Conservation (phyloP, 2,888 invertebrate genomes). For the Anaspis maculata region DNA sequence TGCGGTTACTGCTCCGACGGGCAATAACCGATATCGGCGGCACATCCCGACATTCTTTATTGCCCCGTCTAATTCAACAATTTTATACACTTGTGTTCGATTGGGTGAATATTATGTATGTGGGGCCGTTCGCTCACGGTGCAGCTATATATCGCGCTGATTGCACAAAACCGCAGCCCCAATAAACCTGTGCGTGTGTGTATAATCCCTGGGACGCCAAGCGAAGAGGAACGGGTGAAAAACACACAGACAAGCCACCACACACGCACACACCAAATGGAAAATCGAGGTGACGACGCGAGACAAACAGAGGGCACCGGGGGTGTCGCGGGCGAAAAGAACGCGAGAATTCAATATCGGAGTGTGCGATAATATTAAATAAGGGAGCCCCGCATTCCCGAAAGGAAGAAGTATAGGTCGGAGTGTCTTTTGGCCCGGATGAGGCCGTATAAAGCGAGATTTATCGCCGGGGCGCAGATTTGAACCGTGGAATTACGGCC, state of each 20-base stretch:
- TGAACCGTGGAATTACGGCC: constrained; percentile 35
- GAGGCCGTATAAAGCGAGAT: constrained; percentile 33
- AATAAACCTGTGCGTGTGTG: too few species aligned
- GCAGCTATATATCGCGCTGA: too few species aligned
- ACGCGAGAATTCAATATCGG: constrained; percentile 8
- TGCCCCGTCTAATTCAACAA: not conserved
- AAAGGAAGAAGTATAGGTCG: constrained; percentile 10
- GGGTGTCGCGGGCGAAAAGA: too few species aligned
- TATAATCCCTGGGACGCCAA: too few species aligned
- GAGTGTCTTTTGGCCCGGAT: constrained; percentile 13
- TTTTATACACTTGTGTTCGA: not conserved
- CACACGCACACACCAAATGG: too few species aligned
- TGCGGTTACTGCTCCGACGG: not conserved
- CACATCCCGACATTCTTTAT: not conserved
- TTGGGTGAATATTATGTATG: constrained; percentile 1
- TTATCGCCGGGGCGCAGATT: constrained; percentile 34
- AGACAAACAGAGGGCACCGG: too few species aligned
- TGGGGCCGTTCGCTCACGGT: too few species aligned
- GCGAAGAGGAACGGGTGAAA: too few species aligned
- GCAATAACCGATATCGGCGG: not conserved
- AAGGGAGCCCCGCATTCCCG: constrained; percentile 11
- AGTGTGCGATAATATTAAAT: constrained; percentile 14
- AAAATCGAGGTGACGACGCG: too few species aligned
- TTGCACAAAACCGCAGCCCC: too few species aligned
- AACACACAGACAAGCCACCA: too few species aligned